Conservation (phyloP, 2,113 vertebrate genomes). For the Otolemur garnettii region DNA sequence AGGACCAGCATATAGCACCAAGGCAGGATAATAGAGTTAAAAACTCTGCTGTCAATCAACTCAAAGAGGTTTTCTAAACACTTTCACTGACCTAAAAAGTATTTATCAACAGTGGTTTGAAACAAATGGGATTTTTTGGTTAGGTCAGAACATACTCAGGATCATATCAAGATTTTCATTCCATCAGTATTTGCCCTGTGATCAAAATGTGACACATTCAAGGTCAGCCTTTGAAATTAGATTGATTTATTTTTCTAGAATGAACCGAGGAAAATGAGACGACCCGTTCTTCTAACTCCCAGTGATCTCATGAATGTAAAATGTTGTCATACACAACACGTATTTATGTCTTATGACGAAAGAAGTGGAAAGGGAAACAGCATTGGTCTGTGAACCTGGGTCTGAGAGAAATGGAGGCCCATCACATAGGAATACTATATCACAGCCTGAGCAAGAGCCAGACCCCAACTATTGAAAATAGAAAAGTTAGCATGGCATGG, state of each 20-base stretch:
- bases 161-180: neutral
- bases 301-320: neutral
- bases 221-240: neutral
- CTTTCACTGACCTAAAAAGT: neutral
- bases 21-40: neutral
- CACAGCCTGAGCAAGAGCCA: neutral
- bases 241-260: neutral
- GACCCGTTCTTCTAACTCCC: neutral
- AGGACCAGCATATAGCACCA: neutral
- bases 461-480: too few relatives aligned
- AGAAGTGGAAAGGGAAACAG: neutral
- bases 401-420: slow-evolving; percentile 17
- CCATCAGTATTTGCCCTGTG: neutral
- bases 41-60: neutral
- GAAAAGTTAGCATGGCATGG: too few relatives aligned
- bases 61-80: neutral
- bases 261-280: neutral
- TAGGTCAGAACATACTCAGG: neutral
- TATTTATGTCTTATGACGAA: neutral
- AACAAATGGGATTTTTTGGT: neutral
- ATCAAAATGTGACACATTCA: neutral
- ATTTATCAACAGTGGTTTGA: neutral
- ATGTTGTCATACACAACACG: neutral
- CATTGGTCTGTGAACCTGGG: neutral
- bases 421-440: neutral